Conservation (phyloP, 2,113 vertebrate species). For the Rattus rattus region DNA sequence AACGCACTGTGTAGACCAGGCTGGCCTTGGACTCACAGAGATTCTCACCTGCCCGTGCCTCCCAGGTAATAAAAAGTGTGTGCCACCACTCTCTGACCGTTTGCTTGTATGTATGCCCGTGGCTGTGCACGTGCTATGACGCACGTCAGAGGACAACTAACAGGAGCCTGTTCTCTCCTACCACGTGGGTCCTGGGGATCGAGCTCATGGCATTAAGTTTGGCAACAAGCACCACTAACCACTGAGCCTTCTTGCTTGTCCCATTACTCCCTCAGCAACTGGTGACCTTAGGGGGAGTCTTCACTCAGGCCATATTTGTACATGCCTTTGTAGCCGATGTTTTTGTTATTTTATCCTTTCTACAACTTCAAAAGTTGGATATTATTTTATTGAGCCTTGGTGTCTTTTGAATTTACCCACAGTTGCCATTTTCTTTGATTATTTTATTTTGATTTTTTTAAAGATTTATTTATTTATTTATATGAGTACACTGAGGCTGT, state of each 20-base stretch:
- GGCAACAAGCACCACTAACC: background rate
- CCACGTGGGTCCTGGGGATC: background rate
- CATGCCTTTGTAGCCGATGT: background rate
- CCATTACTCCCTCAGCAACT: background rate
- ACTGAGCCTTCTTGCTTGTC: background rate
- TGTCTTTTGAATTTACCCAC: background rate
- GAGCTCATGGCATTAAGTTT: no score
- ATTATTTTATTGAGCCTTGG: background rate
- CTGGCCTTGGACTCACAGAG: background rate
- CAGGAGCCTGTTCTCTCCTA: background rate
- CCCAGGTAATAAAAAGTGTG: background rate
- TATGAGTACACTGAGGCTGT: no score
- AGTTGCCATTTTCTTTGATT: constrained; percentile 18
- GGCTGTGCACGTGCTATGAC: background rate
- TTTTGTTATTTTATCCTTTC: background rate
- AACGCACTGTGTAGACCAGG: background rate
- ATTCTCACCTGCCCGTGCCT: background rate
- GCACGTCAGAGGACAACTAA: background rate
- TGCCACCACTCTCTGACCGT: background rate
- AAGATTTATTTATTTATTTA: no score
- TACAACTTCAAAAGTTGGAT: background rate
- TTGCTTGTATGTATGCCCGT: no score
- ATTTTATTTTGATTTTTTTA: background rate
- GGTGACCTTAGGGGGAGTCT: background rate
- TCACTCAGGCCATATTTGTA: background rate